phyloP scores from a whole-genome alignment of 1,140 invertebrate genomes.

The Drosophila murphyi region DNA sequence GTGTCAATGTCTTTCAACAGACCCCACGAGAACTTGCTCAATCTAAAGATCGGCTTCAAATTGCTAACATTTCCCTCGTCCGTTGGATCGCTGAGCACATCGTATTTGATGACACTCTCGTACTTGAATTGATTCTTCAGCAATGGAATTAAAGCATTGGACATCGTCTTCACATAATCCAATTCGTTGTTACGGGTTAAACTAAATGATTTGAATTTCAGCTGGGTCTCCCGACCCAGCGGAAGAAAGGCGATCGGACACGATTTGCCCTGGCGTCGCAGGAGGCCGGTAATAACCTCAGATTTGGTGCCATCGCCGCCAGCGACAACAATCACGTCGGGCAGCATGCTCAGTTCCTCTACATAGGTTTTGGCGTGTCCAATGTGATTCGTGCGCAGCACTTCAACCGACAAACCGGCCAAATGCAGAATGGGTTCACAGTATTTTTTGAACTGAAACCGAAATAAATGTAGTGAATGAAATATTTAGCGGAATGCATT shows the following conservation, averaged over 20 bases:
- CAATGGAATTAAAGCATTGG: slow-evolving; percentile 92
- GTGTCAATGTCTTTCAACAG: slow-evolving; percentile 91
- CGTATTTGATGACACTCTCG: slow-evolving; percentile 93
- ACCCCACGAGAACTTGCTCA: slow-evolving; percentile 92
- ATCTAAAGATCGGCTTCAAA: slow-evolving; percentile 89
- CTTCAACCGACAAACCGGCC: slow-evolving; percentile 91
- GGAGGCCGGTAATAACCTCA: slow-evolving; percentile 92
- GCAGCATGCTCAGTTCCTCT: slow-evolving; percentile 86
- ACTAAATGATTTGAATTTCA: slow-evolving; percentile 89
- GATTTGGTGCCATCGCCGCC: slow-evolving; percentile 97
- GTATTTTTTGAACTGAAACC: slow-evolving; percentile 93
- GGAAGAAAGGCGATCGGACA: slow-evolving; percentile 94
- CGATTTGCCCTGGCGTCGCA: slow-evolving; percentile 87
- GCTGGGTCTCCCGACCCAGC: slow-evolving; percentile 91
- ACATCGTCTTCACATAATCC: slow-evolving; percentile 87
- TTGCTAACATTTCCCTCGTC: slow-evolving; percentile 78
- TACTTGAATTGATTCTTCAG: slow-evolving; percentile 89
- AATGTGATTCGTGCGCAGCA: slow-evolving; percentile 93
- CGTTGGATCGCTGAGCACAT: slow-evolving; percentile 86
- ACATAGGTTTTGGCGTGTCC: slow-evolving; percentile 92
- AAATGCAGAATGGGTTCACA: slow-evolving; percentile 96
- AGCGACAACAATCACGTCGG: slow-evolving; percentile 94
- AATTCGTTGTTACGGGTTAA: slow-evolving; percentile 84
- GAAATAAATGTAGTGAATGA: slow-evolving; percentile 1
- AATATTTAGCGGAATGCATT: background rate